Evolutionary conservation across 2,888 invertebrate species (phyloP).

Genomic region (Macrophya annulata): DNA sequence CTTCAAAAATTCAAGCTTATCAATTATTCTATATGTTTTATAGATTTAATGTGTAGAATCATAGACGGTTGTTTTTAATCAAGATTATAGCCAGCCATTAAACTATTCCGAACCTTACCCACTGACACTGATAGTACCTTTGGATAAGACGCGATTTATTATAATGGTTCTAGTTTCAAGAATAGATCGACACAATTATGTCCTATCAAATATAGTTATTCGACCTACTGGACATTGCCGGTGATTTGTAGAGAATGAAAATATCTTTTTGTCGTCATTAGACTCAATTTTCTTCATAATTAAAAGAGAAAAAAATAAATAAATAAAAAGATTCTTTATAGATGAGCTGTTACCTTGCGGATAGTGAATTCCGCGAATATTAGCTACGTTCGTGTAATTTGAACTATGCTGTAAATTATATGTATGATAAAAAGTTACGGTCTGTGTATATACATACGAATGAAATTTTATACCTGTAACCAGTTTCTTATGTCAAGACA

Average conservation of each 20-base stretch:
- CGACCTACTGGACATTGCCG: background rate
- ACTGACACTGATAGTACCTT: slow-evolving; percentile 27
- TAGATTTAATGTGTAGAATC: background rate
- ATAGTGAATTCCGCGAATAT: background rate
- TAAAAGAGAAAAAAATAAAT: background rate
- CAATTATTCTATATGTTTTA: background rate
- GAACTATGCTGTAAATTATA: background rate
- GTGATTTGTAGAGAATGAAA: background rate
- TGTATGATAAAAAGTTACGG: background rate
- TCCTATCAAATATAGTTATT: background rate
- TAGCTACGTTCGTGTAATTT: background rate
- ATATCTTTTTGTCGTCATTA: background rate
- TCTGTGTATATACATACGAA: background rate
- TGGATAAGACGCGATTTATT: background rate
- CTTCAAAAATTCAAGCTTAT: background rate
- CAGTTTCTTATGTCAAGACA: background rate
- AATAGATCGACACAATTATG: background rate
- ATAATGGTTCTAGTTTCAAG: background rate
- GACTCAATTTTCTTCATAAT: background rate
- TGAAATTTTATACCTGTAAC: background rate
- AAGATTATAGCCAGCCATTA: slow-evolving; percentile 26
- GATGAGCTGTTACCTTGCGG: background rate
- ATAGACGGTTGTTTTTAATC: background rate
- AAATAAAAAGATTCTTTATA: background rate
- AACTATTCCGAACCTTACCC: slow-evolving; percentile 31